These are phyloP conservation scores for Aldrovandia affinis DNA, from an alignment of 2,797 vertebrate genomes.

Conservation along the genomic window DNA sequence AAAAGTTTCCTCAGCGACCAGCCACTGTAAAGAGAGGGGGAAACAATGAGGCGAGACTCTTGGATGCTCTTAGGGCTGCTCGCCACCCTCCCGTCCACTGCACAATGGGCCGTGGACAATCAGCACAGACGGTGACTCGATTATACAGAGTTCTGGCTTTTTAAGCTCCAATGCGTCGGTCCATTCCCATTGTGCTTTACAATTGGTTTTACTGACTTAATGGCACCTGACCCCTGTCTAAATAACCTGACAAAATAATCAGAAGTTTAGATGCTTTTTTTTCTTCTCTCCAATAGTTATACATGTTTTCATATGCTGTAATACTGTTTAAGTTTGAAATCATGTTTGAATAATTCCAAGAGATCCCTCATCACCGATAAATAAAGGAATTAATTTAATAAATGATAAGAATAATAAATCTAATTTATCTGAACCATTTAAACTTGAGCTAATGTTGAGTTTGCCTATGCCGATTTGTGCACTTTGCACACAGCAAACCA, in stretches of 20 bases:
- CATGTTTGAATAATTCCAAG: too few relatives aligned
- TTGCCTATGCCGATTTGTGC: too few relatives aligned
- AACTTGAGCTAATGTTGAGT: too few relatives aligned
- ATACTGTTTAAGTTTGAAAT: too few relatives aligned
- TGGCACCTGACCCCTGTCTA: neutral
- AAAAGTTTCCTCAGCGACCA: neutral
- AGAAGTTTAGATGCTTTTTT: neutral
- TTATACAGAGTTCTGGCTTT: neutral
- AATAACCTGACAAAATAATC: conserved; percentile 7
- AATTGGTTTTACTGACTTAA: neutral
- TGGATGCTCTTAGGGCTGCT: too few relatives aligned
- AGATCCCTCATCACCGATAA: too few relatives aligned
- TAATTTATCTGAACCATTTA: too few relatives aligned
- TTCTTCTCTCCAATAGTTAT: too few relatives aligned
- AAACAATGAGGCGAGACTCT: neutral
- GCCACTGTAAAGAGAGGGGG: neutral
- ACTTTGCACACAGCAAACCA: too few relatives aligned
- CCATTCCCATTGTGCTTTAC: neutral
- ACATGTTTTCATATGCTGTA: too few relatives aligned
- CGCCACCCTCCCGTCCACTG: neutral
- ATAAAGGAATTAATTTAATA: too few relatives aligned
- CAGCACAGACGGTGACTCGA: neutral
- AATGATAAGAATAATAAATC: too few relatives aligned
- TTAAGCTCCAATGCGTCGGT: neutral
- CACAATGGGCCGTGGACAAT: neutral